A percentile compares a stretch with the other conserved stretches of the same genome.
Evolutionary conservation across 35 echinoderm and acorn worm genomes (phyloP).

Genomic region (Lytechinus variegatus): DNA sequence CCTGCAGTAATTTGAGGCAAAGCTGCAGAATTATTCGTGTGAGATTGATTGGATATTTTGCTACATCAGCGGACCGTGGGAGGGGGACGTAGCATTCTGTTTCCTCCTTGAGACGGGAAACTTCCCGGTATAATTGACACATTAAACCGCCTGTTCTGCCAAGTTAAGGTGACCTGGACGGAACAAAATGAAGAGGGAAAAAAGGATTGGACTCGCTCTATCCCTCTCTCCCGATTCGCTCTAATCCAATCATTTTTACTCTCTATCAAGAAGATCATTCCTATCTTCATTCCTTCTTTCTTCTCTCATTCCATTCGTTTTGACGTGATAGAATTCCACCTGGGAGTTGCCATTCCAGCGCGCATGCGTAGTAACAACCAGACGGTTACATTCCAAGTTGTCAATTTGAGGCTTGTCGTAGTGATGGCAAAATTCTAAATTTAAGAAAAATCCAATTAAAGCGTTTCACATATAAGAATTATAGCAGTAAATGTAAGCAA

Average conservation of each 20-base stretch:
- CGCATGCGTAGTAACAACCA: conserved; percentile 50
- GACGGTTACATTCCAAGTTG: conserved; percentile 53
- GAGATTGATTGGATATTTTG: conserved; percentile 25
- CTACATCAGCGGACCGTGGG: conserved; percentile 41
- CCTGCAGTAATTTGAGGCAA: neutral
- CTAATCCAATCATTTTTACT: conserved; percentile 27
- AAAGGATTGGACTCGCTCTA: neutral
- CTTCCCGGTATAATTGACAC: conserved; percentile 41
- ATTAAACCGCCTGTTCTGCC: neutral
- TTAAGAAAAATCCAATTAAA: neutral
- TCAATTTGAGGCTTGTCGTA: neutral
- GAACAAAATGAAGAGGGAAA: neutral
- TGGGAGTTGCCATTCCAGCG: conserved; percentile 46
- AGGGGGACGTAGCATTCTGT: conserved; percentile 3
- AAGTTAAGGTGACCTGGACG: conserved; percentile 33
- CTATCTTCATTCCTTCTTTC: conserved; percentile 42
- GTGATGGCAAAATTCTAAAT: neutral
- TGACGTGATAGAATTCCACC: conserved; percentile 38
- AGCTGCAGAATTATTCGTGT: neutral
- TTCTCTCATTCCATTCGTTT: conserved; percentile 49
- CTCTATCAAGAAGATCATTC: conserved; percentile 44
- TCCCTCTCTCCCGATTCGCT: neutral
- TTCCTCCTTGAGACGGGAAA: conserved; percentile 33
- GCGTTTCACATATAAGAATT: neutral
- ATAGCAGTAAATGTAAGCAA: neutral